Base-by-base conservation (phyloP, 2,888 invertebrate species). In the Drosophila meridiana region DNA sequence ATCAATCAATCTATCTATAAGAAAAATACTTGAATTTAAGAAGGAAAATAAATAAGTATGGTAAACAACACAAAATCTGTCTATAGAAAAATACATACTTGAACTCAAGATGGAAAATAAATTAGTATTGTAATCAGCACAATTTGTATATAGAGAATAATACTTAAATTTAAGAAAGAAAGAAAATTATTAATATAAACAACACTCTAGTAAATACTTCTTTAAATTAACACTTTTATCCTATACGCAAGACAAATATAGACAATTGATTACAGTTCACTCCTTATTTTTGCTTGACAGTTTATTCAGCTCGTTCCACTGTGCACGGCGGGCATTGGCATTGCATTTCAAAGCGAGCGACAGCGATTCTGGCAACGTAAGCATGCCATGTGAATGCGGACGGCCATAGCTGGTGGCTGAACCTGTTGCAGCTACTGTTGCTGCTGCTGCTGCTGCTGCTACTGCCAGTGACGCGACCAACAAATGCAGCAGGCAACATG, bases 291-390 rank as follows among this genome's bases (percentile, higher is more conserved):
- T 7, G 3, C 5, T 14, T 7, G 34, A 34, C 26, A 26, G 2
- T 6, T 9, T 9, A 38, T 14, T 28, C 28, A 20, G 5, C 36
- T 20, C 0, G 28, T 4, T 1, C 52, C 73, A 77, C 56, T 77
- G 77, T 77, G 65, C 65, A 20, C 58, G 55, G 57, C 53, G 59
- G 64, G 57, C 63, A 47, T 50, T 61, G 56, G 71, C 63, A 56
- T 77, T 69, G 52, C 69, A 64, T 77, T 69, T 77, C 77, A 77
- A 77, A 66, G 77, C 28, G 64, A 55, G 42, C 67, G 67, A 48
- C 71, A 60, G 50, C 55, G 62, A 36, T 66, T 52, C 55, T 48
- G 55, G 73, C 63, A 75, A 75, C 71, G 75, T 61, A 70, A 56
- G 73, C 50, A 9, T 40, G 64, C 63, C 68, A 61, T 62, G 73